Evolutionary conservation across 2,888 invertebrate genomes (phyloP).

Genomic region (Dynastes maya): DNA sequence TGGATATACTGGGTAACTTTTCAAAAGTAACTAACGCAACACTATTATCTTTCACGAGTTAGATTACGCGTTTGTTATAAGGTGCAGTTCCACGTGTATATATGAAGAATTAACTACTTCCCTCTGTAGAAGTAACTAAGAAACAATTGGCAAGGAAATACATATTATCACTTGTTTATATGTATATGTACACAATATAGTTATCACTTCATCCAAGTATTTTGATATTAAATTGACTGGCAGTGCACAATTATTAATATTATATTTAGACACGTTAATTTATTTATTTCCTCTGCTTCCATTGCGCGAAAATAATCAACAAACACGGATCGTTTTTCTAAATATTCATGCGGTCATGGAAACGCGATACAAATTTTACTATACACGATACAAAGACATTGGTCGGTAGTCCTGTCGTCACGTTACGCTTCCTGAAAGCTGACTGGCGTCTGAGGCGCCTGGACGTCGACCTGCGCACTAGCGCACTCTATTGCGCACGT

Average conservation of each 20-base stretch:
- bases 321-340: background rate
- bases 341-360: background rate
- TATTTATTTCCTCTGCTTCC: slow-evolving; percentile 12
- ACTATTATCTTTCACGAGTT: background rate
- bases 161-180: background rate
- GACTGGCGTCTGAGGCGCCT: slow-evolving; percentile 69
- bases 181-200: background rate
- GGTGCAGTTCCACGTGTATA: background rate
- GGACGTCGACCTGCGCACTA: slow-evolving; percentile 71
- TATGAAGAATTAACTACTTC: background rate
- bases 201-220: slow-evolving; percentile 24
- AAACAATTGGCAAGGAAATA: too few relatives aligned
- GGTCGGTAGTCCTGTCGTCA: slow-evolving; percentile 54
- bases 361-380: slow-evolving; percentile 34
- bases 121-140: too few relatives aligned
- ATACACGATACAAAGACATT: slow-evolving; percentile 36
- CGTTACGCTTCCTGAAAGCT: slow-evolving; percentile 63
- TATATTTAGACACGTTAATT: background rate
- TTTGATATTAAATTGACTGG: slow-evolving; percentile 27
- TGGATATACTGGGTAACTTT: background rate
- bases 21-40: background rate
- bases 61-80: background rate
- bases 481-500: slow-evolving; percentile 70
- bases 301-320: background rate
- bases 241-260: slow-evolving; percentile 12